Conservation (phyloP, 2,888 invertebrate genomes). For the Dascillus cervinus region DNA sequence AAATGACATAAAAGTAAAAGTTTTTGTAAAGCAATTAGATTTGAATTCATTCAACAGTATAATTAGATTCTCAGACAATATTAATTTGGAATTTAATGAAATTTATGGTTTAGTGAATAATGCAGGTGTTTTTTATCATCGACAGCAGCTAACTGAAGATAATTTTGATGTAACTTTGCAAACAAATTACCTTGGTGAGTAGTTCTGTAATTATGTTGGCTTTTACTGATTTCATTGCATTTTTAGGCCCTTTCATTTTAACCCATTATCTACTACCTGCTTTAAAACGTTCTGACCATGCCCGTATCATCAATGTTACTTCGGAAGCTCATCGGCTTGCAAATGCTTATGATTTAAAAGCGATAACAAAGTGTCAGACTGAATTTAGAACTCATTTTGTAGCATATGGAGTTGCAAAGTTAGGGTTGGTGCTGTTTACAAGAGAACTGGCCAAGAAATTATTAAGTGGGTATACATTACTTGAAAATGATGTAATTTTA, state of each 20-base stretch:
- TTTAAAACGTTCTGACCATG: constrained; percentile 36
- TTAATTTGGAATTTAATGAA: constrained; percentile 34
- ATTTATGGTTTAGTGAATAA: constrained; percentile 47
- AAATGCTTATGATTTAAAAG: constrained; percentile 35
- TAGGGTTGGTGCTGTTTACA: constrained; percentile 37
- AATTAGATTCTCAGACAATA: constrained; percentile 31
- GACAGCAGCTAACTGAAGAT: constrained; percentile 44
- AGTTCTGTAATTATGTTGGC: constrained; percentile 1
- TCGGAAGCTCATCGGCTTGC: constrained; percentile 40
- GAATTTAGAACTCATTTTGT: constrained; percentile 35
- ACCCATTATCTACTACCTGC: constrained; percentile 42
- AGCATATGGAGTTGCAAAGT: constrained; percentile 39
- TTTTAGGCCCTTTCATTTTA: constrained; percentile 40
- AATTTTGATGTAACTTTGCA: constrained; percentile 48
- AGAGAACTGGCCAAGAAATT: constrained; percentile 34
- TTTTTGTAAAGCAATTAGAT: constrained; percentile 37
- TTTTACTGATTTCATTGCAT: constrained; percentile 1
- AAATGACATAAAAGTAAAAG: constrained; percentile 14
- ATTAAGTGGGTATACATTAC: constrained; percentile 30
- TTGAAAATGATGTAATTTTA: constrained; percentile 3
- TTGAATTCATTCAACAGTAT: constrained; percentile 37
- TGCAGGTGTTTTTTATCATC: constrained; percentile 48
- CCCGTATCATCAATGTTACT: constrained; percentile 44
- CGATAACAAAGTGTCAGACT: constrained; percentile 25
- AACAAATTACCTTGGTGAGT: constrained; percentile 48